Base-by-base conservation (phyloP, 2,113 vertebrate species). In the Toxotes jaculatrix region DNA sequence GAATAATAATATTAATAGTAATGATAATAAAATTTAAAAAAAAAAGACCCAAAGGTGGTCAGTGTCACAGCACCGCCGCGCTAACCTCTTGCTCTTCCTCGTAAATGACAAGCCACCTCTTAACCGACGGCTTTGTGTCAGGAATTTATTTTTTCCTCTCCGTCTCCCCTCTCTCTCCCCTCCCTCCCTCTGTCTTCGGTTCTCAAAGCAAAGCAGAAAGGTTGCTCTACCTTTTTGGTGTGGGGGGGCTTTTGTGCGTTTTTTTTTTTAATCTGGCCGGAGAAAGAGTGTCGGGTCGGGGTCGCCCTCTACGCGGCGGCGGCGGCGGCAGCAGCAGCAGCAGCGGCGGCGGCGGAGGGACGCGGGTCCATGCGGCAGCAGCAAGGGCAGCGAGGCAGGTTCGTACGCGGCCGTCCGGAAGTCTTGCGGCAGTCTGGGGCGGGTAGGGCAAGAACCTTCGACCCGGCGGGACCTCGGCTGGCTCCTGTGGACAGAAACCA, bases 371-470 rank as follows among this genome's bases (percentile, higher is more conserved):
- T 96, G 91, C 95, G 94, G 91, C 85, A 59, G 87, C 73, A 60
- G 74, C 59, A 38, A 88, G 63, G 82, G 79, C 3, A 90, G 89
- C 92, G 60, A 27, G 64, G 85, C n/a, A 77, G 84, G 67, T 49
- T 84, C 63, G 42, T 61, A 42, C 66, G 84, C 90, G 85, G 91
- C 84, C 79, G 84, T 89, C 92, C 84, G 89, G 84, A 90, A 88
- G 92, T 92, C 27, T 27, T 88, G 91, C 83, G 32, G 95, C 91
- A 93, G 93, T 91, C 80, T 92, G 94, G 94, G 85, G 94, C 92
- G 87, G 93, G 90, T 89, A 94, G 97, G 96, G 96, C 96, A 96
- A 95, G 95, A 96, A 97, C 96, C 96, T 97, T 96, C 96, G 97
- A 97, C 96, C 97, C 96, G 91, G 91, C 86, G 95, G 95, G 95